Conservation (phyloP, 2,888 invertebrate species). For the Salticus scenicus region DNA sequence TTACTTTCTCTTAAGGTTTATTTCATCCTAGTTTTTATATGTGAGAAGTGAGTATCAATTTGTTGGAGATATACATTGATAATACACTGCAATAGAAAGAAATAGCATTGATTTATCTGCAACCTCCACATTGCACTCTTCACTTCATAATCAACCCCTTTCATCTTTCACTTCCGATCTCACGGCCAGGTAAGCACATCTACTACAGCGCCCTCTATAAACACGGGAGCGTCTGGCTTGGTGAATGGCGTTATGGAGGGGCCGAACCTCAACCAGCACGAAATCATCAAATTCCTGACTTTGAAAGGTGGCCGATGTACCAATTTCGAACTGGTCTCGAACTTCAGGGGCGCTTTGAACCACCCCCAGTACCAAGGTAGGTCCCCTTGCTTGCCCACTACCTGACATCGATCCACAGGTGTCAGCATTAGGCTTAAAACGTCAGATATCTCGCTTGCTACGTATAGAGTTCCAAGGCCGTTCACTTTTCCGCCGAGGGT, state of each 20-base stretch:
- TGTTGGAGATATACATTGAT: too few species aligned
- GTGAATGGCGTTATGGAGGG: conserved; percentile 25
- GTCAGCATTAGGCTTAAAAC: conserved; percentile 40
- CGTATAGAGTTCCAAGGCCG: conserved; percentile 23
- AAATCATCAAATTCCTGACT: conserved; percentile 47
- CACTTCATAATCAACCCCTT: too few species aligned
- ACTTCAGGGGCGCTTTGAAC: conserved; percentile 53
- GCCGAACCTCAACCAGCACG: conserved; percentile 34
- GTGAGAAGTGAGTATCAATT: too few species aligned
- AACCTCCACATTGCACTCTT: too few species aligned
- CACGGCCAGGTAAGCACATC: conserved; percentile 31
- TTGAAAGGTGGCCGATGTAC: conserved; percentile 56
- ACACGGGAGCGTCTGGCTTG: conserved; percentile 2
- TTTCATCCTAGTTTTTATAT: too few species aligned
- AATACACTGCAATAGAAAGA: too few species aligned
- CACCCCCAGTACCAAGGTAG: conserved; percentile 58
- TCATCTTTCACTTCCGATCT: neutral
- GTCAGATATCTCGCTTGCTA: neutral
- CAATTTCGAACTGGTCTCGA: conserved; percentile 60
- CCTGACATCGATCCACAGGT: conserved; percentile 25
- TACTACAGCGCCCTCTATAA: conserved; percentile 58
- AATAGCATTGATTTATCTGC: too few species aligned
- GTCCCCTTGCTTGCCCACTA: neutral
- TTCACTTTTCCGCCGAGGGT: conserved; percentile 27
- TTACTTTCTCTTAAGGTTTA: too few species aligned